phyloP scores from a whole-genome alignment of 2,797 vertebrate species.

The Channa striata region DNA sequence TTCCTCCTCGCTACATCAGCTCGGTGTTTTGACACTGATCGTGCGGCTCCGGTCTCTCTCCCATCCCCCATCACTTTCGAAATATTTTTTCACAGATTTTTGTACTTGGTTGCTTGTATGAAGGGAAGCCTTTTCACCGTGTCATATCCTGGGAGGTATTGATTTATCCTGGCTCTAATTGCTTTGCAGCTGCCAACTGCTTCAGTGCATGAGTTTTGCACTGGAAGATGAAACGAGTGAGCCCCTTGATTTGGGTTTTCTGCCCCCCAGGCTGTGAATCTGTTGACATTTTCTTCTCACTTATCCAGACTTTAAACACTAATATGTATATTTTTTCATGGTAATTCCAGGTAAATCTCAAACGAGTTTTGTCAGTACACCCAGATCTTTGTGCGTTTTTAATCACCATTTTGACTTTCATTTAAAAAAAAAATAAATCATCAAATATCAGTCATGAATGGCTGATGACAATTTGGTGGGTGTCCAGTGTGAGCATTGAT shows the following conservation, averaged over 20 bases:
- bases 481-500: background rate
- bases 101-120: slow-evolving; percentile 40
- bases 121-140: slow-evolving; percentile 47
- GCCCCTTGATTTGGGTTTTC: slow-evolving; percentile 46
- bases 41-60: slow-evolving; percentile 15
- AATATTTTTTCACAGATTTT: slow-evolving; percentile 23
- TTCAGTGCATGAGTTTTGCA: slow-evolving; percentile 50
- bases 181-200: slow-evolving; percentile 61
- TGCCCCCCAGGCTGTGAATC: slow-evolving; percentile 37
- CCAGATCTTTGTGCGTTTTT: background rate
- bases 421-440: background rate
- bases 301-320: slow-evolving; percentile 42
- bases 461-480: background rate
- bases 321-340: slow-evolving; percentile 26
- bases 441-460: slow-evolving; percentile 11
- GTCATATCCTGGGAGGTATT: slow-evolving; percentile 63
- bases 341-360: slow-evolving; percentile 21
- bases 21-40: background rate
- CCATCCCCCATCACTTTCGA: slow-evolving; percentile 19
- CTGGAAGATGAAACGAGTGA: slow-evolving; percentile 48
- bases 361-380: slow-evolving; percentile 7
- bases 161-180: slow-evolving; percentile 65
- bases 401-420: background rate
- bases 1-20: background rate
- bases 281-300: slow-evolving; percentile 55